Base-by-base conservation (phyloP, 2,113 vertebrate genomes). In the Halichoeres trimaculatus region DNA sequence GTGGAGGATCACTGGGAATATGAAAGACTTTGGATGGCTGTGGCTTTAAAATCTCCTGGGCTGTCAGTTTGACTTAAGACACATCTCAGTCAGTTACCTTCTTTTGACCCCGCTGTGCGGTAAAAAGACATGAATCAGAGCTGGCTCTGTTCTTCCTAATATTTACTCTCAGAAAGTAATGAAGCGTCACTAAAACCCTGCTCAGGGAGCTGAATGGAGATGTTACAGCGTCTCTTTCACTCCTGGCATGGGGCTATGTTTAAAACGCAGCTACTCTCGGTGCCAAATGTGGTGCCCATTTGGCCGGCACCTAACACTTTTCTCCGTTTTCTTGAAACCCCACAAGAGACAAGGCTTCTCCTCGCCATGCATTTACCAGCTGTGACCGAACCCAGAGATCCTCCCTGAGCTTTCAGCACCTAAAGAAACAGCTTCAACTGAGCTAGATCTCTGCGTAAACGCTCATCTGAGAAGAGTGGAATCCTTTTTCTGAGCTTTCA, bases 361-460 rank as follows among this genome's bases (percentile, higher is more conserved):
- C 83, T 88, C 85, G 85, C 61, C 68, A 23, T 50, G 62, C 62
- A 90, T 80, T 89, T 91, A 83, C 87, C 80, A 87, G 78, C 85
- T 82, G 74, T 73, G 83, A 65, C 86, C 80, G 67, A 84, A 81
- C 68, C 57, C 52, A 24, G 22, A 50, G 45, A 24, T 10, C 56
- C 24, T 67, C 36, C 54, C 16, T 1, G 40, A n/a, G 36, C 23
- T 17, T n/a, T 53, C 59, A 22, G 26, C 20, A 51, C 51, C 56
- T 43, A 52, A 45, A 59, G 24, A 68, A 30, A 84, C 47, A 55
- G 34, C 58, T 78, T 56, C 62, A 69, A 70, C 41, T 60, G 57
- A 57, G 35, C 51, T 68, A 26, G 60, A 20, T 57, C 4, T 74
- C 43, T 68, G 50, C 50, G 51, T 45, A 23, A 55, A 26, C 12